Conservation (phyloP, 2,113 vertebrate genomes). For the Pseudolaguvia tuberculata region DNA sequence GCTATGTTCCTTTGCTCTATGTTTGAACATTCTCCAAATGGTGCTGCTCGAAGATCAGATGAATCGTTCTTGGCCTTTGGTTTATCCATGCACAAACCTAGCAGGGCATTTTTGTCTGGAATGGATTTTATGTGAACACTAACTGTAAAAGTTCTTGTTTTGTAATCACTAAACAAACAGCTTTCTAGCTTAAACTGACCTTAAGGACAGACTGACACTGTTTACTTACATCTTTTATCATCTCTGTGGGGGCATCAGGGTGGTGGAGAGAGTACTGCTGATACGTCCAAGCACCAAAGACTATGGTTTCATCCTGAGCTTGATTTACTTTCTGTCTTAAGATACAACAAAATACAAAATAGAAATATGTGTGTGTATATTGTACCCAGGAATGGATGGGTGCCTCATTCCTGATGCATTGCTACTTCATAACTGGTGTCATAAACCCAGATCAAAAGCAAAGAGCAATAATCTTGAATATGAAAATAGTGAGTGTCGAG, state of each 20-base stretch:
- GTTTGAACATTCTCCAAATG: not conserved
- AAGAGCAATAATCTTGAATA: not conserved
- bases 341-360: too few species aligned
- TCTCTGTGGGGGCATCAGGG: not conserved
- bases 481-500: too few species aligned
- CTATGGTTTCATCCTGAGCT: not conserved
- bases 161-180: not conserved
- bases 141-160: not conserved
- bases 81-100: not conserved
- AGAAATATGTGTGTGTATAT: too few species aligned
- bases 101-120: not conserved
- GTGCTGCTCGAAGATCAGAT: not conserved
- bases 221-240: not conserved
- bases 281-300: not conserved
- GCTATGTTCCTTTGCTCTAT: conserved; percentile 6
- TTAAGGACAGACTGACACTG: too few species aligned
- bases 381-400: not conserved
- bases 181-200: not conserved
- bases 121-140: conserved; percentile 14
- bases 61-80: conserved; percentile 19
- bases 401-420: not conserved
- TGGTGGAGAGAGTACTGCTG: not conserved
- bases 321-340: not conserved
- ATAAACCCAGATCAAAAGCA: not conserved
- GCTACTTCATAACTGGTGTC: not conserved